Evolutionary conservation across 2,113 vertebrate genomes (phyloP).

Genomic region (Nansenia antarctica): DNA sequence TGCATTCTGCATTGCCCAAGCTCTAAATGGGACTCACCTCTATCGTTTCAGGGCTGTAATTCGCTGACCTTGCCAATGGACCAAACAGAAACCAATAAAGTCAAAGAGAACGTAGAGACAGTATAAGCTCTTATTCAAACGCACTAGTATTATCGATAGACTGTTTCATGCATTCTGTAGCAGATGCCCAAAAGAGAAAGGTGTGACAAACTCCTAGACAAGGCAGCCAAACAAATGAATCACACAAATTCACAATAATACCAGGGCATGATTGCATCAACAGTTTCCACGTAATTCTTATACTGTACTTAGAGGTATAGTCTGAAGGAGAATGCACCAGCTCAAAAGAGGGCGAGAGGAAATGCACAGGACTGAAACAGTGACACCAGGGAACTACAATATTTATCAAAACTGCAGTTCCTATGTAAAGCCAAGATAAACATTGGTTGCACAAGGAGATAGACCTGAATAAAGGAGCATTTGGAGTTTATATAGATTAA

Average conservation of each 20-base stretch:
- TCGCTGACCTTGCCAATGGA: conserved; percentile 3
- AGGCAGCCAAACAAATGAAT: not conserved
- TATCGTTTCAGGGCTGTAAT: not conserved
- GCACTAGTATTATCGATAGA: not conserved
- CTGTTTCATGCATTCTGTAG: not conserved
- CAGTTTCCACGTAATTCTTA: not conserved
- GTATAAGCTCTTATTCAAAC: not conserved
- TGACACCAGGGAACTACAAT: not conserved
- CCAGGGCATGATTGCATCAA: not conserved
- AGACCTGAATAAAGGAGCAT: not conserved
- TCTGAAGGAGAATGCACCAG: not conserved
- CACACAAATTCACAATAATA: not conserved
- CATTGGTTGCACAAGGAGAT: not conserved
- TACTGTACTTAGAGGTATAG: not conserved
- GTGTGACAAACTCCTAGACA: not conserved
- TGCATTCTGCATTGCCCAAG: not conserved
- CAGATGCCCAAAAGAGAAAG: not conserved
- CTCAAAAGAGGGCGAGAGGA: not conserved
- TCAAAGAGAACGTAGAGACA: too few relatives aligned
- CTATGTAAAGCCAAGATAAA: conserved; percentile 10
- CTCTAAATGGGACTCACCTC: not conserved
- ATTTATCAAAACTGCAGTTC: conserved; percentile 11
- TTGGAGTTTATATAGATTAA: not conserved
- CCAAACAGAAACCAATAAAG: conserved; percentile 4
- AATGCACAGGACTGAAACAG: not conserved